Percentiles rank a stretch among this genome's conserved stretches.
These are phyloP conservation scores for Australoheros scitulus DNA, from an alignment of 2,113 vertebrate species.

Conservation along the genomic window DNA sequence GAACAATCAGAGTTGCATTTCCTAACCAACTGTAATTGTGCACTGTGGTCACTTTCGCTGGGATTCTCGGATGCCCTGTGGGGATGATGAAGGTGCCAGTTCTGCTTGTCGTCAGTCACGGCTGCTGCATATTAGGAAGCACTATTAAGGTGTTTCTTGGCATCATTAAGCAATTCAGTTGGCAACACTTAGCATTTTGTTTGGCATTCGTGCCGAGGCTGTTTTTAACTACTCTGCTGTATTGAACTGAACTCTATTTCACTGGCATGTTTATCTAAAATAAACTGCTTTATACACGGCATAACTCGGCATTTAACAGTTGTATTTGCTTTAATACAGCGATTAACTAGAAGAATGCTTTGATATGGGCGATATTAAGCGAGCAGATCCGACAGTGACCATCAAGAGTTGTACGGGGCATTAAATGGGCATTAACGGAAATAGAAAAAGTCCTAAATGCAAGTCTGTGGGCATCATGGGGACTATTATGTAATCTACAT, in stretches of 20 bases:
- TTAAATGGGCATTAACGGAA: background rate
- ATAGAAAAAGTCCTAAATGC: background rate
- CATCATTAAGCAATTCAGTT: background rate
- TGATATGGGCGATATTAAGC: background rate
- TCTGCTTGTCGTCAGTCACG: background rate
- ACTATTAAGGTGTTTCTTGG: background rate
- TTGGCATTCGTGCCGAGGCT: background rate
- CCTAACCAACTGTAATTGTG: conserved; percentile 7
- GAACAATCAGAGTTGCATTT: conserved; percentile 14
- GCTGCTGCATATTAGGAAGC: background rate
- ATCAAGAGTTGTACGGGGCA: background rate
- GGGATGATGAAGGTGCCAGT: background rate
- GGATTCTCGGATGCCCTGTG: conserved; percentile 12
- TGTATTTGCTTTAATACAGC: conserved; percentile 1
- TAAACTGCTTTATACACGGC: background rate
- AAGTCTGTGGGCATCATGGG: background rate
- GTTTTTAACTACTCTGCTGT: background rate
- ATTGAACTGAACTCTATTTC: background rate
- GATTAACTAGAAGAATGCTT: background rate
- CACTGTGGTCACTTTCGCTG: background rate
- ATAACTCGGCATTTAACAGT: background rate
- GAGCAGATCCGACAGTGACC: background rate
- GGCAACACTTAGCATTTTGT: background rate
- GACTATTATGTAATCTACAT: background rate
- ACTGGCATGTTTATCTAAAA: background rate